Evolutionary conservation across 2,888 invertebrate species (phyloP).

Genomic region (Scotopteryx bipunctaria): DNA sequence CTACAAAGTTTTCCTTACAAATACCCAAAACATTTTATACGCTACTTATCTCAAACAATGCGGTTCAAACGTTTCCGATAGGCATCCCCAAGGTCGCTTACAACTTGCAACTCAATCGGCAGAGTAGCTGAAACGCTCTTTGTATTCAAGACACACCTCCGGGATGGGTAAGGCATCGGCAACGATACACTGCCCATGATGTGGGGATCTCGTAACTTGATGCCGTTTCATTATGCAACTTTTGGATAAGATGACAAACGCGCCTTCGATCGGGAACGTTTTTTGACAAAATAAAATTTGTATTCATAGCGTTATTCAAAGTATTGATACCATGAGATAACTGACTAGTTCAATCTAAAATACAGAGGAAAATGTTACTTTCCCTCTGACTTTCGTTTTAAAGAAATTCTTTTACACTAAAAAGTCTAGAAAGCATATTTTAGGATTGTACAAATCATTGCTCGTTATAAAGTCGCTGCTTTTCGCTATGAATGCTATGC

Average conservation of each 20-base stretch:
- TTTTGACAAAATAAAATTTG: not conserved
- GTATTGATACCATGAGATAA: no score
- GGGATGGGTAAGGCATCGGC: constrained; percentile 47
- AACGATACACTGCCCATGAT: constrained; percentile 29
- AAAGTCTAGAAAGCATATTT: no score
- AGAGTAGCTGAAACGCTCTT: constrained; percentile 35
- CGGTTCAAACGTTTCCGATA: constrained; percentile 22
- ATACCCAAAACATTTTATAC: not conserved
- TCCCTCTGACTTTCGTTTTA: no score
- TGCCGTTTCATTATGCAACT: not conserved
- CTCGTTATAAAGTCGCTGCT: no score
- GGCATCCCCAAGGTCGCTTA: constrained; percentile 29
- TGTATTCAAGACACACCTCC: constrained; percentile 47
- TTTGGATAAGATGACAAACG: constrained; percentile 1
- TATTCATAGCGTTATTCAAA: no score
- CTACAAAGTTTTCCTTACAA: not conserved
- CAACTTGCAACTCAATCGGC: constrained; percentile 27
- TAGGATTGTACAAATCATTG: no score
- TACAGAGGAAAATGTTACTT: no score
- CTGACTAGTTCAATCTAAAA: no score
- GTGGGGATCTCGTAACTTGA: constrained; percentile 1
- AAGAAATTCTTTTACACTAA: no score
- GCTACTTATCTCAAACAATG: constrained; percentile 6
- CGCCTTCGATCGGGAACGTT: no score
- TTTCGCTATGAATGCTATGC: no score